A percentile compares a stretch with the other conserved stretches of the same genome.
phyloP scores from a whole-genome alignment of 1,140 invertebrate species.

The Scaptomyza graminum region DNA sequence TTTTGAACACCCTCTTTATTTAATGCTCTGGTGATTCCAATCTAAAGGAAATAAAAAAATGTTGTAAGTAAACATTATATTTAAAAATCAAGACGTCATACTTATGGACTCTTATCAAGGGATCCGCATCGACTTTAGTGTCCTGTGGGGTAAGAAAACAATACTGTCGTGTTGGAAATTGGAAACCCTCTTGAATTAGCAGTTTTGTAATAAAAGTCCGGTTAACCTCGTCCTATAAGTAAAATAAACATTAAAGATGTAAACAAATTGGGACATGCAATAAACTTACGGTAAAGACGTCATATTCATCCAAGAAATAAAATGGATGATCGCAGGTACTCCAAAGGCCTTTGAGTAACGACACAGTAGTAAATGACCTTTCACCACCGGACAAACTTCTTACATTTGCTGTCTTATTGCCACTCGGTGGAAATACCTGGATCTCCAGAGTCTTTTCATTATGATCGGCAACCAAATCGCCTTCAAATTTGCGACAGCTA shows the following conservation, averaged over 20 bases:
- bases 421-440: conserved; percentile 85
- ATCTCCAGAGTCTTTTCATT: conserved; percentile 85
- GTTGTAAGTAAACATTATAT: not conserved
- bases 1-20: not conserved
- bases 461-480: conserved; percentile 87
- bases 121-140: conserved; percentile 85
- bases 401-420: conserved; percentile 84
- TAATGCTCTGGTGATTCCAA: conserved; percentile 59
- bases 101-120: conserved; percentile 86
- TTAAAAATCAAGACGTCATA: conserved; percentile 23
- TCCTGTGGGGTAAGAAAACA: conserved; percentile 91
- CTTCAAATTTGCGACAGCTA: conserved; percentile 83
- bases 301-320: conserved; percentile 98
- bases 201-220: conserved; percentile 88
- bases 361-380: conserved; percentile 96
- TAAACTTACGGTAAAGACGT: conserved; percentile 95
- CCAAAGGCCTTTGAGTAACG: conserved; percentile 97
- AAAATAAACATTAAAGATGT: conserved; percentile 13
- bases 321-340: conserved; percentile 95
- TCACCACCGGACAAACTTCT: conserved; percentile 96
- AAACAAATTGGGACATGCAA: not conserved
- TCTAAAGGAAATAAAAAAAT: conserved; percentile 17
- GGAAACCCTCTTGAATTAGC: conserved; percentile 87
- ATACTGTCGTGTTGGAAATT: conserved; percentile 87
- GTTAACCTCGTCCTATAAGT: conserved; percentile 89